Evolutionary conservation across 2,888 invertebrate genomes (phyloP).

Genomic region (Mesochorus sp.): DNA sequence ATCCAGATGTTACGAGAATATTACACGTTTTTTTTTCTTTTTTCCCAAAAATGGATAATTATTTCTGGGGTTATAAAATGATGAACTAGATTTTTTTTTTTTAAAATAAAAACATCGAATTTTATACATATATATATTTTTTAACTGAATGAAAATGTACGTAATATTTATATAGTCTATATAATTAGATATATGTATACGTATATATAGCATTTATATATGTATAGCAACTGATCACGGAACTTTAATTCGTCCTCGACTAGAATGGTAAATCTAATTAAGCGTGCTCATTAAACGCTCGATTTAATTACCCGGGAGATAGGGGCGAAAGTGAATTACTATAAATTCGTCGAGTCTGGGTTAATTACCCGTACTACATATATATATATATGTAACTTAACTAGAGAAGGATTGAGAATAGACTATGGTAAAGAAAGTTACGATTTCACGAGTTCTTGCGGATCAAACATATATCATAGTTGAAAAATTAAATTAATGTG

Average conservation of each 20-base stretch:
- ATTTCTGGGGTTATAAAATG: too few species aligned
- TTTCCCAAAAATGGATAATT: neutral
- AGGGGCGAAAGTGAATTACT: constrained; percentile 62
- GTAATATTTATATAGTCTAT: neutral
- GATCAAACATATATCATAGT: neutral
- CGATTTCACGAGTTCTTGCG: constrained; percentile 28
- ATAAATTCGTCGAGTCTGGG: constrained; percentile 62
- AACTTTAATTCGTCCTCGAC: constrained; percentile 54
- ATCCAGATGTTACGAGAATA: constrained; percentile 39
- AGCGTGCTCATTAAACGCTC: constrained; percentile 72
- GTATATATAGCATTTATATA: too few species aligned
- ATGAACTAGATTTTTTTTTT: too few species aligned
- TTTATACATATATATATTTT: too few species aligned
- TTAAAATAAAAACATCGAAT: too few species aligned
- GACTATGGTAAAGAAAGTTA: constrained; percentile 43
- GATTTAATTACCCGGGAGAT: constrained; percentile 70
- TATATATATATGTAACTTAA: too few species aligned
- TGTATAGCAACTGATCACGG: too few species aligned
- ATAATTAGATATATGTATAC: constrained; percentile 10
- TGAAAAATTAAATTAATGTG: too few species aligned
- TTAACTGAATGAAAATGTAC: too few species aligned
- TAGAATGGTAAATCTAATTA: constrained; percentile 67
- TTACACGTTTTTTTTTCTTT: too few species aligned
- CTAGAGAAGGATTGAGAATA: constrained; percentile 64
- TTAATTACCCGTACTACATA: constrained; percentile 49